phyloP scores from a whole-genome alignment of 2,888 invertebrate genomes.

The Macrosiphum euphorbiae region DNA sequence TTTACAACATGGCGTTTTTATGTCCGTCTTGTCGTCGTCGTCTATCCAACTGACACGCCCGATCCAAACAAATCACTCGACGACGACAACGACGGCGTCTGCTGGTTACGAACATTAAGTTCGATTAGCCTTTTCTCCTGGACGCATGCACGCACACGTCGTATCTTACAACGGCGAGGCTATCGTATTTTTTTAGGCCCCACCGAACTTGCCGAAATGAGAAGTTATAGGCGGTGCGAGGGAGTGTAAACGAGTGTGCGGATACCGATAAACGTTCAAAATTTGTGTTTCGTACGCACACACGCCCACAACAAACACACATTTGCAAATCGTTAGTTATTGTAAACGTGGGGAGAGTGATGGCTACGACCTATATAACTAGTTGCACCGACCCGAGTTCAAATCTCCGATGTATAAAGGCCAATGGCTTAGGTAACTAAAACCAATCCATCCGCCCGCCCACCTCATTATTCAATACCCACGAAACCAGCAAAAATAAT shows the following conservation, averaged over 20 bases:
- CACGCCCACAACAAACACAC: background rate
- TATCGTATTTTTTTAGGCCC: background rate
- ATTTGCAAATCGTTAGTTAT: background rate
- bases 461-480: background rate
- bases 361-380: background rate
- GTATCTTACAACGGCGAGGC: background rate
- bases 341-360: background rate
- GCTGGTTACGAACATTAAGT: background rate
- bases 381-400: background rate
- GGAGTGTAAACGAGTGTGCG: background rate
- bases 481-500: background rate
- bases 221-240: background rate
- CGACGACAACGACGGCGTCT: too few species aligned
- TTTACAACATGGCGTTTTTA: constrained; percentile 35
- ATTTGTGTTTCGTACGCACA: background rate
- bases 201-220: too few species aligned
- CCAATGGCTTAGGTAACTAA: background rate
- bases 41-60: constrained; percentile 20
- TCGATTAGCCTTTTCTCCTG: background rate
- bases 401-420: background rate
- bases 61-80: constrained; percentile 27
- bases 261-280: constrained; percentile 17
- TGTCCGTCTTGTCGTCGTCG: constrained; percentile 10
- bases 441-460: too few species aligned
- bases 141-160: background rate